Evolutionary conservation across 2,113 vertebrate genomes (phyloP), one percentile per base, ranked within the genome.

Genomic region (Phainopepla nitens): DNA sequence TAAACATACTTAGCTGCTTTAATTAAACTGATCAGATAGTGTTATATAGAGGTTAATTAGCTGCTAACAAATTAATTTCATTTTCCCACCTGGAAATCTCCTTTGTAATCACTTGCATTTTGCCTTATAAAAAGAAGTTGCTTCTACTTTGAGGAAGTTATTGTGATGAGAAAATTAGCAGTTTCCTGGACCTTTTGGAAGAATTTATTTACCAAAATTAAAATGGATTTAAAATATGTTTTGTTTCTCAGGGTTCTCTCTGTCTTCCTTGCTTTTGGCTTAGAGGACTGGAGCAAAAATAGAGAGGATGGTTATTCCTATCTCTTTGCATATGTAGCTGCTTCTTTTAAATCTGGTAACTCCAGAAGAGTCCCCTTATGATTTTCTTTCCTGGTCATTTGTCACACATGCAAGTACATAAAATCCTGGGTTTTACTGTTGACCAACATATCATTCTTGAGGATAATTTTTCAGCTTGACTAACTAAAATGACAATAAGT

Each of bases 21-120:
- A 93, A 85, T 97, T 96, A 92, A 81, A 72, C 45, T 58, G 65
- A 88, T 92, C 50, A n/a, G 31, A 88, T 85, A 76, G 82, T 58
- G 70, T 96, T 90, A 96, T 96, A 56, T 18, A 70, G 73, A 97
- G 97, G 94, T 97, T 98, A 98, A 98, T 98, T 97, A 96, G 64
- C 60, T 97, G 96, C 92, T 96, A 96, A 96, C 87, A 86, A 81
- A 87, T 91, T 96, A 92, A 91, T 92, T 95, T 96, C 57, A 47
- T 94, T 95, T 97, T 97, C 97, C 82, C 96, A 97, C 94, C 96
- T 98, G 95, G 87, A 88, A 94, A 93, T 79, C 92, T 87, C 65
- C 94, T 97, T 96, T 96, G 79, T 94, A 97, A 96, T 96, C 39
- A 9, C 39, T 90, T 97, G 88, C 31, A 77, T 96, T 90, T 96